Evolutionary conservation across 2,888 invertebrate species (phyloP).

Genomic region (Euphydryas editha): DNA sequence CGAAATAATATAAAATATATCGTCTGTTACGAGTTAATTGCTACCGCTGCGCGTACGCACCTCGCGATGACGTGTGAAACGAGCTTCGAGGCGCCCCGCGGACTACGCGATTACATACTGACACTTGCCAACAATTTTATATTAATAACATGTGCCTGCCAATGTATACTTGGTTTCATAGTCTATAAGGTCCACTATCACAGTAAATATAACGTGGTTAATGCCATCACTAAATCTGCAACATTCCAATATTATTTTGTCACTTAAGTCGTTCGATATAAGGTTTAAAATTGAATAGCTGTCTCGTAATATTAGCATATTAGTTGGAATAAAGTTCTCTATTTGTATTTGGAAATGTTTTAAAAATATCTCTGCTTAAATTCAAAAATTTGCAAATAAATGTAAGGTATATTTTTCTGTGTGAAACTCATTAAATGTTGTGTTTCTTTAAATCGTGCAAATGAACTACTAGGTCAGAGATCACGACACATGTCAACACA

Average conservation of each 20-base stretch:
- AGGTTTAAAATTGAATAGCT: not conserved
- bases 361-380: not conserved
- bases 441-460: too few relatives aligned
- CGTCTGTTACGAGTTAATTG: constrained; percentile 18
- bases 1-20: constrained; percentile 12
- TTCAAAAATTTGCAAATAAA: not conserved
- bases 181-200: not conserved
- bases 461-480: too few relatives aligned
- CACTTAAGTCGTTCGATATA: not conserved
- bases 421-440: not conserved
- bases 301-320: not conserved
- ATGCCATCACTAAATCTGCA: not conserved
- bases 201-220: not conserved
- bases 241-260: not conserved
- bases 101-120: constrained; percentile 24
- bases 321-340: not conserved
- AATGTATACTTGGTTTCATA: not conserved
- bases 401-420: not conserved
- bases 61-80: constrained; percentile 16
- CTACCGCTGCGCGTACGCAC: constrained; percentile 31
- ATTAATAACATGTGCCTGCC: not conserved
- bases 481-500: too few relatives aligned
- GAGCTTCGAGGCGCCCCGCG: constrained; percentile 28
- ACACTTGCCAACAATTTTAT: constrained; percentile 14
- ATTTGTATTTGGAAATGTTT: not conserved